Base-by-base conservation (phyloP, 2,888 invertebrate genomes). In the Andrena dorsata region DNA sequence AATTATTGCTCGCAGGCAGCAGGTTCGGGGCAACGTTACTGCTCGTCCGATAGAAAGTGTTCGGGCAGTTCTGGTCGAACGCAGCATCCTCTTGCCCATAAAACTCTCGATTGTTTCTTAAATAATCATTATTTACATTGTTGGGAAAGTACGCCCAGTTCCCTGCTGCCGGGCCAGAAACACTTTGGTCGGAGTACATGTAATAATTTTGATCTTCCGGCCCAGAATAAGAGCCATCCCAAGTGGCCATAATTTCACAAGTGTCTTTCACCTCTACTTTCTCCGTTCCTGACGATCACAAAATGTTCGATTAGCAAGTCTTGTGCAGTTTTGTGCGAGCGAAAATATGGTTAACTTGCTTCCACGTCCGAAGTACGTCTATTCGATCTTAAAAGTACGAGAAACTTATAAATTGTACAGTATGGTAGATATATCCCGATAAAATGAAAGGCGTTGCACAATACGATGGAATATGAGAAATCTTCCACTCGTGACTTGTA, bases 151-250 rank as follows among this genome's bases (percentile, higher is more conserved):
- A 82, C 4, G 75, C 32, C 89, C 88, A 88, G 16, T 47, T 82
- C 0, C 49, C 47, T 16, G 76, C 20, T 16, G 74, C 30, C 1
- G 70, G 20, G 5, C 30, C 63, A 8, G 85, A 51, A 32, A 84
- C 71, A 28, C 86, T 87, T 30, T 88, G 86, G 53, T 90, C 86
- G 3, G 90, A 76, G 53, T 89, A 89, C 1, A 87, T 71, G 69
- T 90, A 91, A 78, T 88, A 91, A 73, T 88, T 91, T 35, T 91
- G 86, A 71, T 92, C 93, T n/a, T 92, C 92, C 49, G 90, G 86
- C 20, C 87, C 91, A 35, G 88, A 88, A 73, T 91, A 92, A 2
- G 93, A 93, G 41, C 93, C 93, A 77, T 93, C 91, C 93, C 93
- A 93, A 69, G 93, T 92, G 75, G 93, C 93, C 93, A 93, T 93